Percentiles rank a stretch among this genome's conserved stretches.
These are phyloP conservation scores for Platypus cylindrus DNA, from an alignment of 2,888 invertebrate genomes.

Conservation along the genomic window DNA sequence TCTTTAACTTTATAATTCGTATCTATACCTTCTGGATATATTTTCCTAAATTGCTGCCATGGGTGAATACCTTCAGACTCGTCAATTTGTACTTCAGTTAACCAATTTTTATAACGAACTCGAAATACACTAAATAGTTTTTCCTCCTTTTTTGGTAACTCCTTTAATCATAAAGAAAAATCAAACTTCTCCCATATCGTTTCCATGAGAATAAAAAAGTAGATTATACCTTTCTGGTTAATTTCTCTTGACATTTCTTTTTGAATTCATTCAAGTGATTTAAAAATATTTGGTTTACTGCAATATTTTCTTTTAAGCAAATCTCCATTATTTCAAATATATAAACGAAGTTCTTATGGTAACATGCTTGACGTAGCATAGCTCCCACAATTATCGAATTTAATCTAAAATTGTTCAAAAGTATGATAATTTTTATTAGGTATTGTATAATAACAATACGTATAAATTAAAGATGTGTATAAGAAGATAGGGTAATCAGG, in stretches of 20 bases:
- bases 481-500: too few relatives aligned
- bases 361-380: constrained; percentile 54
- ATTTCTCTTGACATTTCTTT: constrained; percentile 40
- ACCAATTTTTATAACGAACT: constrained; percentile 37
- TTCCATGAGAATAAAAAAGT: neutral
- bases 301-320: constrained; percentile 46
- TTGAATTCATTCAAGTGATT: constrained; percentile 50
- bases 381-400: constrained; percentile 66
- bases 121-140: constrained; percentile 37
- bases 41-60: constrained; percentile 48
- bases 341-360: constrained; percentile 48
- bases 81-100: constrained; percentile 36
- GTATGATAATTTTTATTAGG: too few relatives aligned
- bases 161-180: too few relatives aligned
- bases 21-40: constrained; percentile 20
- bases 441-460: too few relatives aligned
- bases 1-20: constrained; percentile 26
- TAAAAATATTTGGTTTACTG: constrained; percentile 48
- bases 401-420: constrained; percentile 41
- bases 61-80: constrained; percentile 43
- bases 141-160: too few relatives aligned
- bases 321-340: constrained; percentile 55
- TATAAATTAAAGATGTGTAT: too few relatives aligned
- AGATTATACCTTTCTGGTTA: constrained; percentile 37
- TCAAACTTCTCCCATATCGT: too few relatives aligned